Percentiles rank a stretch among this genome's conserved stretches.
Conservation (phyloP, 2,113 vertebrate species). For the Chamaetylas fuelleborni region DNA sequence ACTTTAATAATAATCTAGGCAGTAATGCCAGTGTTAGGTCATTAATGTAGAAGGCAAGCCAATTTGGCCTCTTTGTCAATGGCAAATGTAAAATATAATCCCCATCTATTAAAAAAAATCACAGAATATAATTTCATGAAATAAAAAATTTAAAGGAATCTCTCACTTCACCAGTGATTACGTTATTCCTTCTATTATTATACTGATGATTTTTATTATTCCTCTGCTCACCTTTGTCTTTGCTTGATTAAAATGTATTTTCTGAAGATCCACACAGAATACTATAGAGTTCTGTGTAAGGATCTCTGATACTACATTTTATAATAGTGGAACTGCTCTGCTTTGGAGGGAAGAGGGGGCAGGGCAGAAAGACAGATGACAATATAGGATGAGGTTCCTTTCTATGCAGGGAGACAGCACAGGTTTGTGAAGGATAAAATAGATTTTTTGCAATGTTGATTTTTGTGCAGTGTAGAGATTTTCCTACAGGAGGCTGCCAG, state of each 20-base stretch:
- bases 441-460: not conserved
- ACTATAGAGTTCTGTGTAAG: not conserved
- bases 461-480: not conserved
- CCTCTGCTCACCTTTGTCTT: not conserved
- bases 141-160: not conserved
- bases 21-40: not conserved
- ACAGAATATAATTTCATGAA: not conserved
- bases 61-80: not conserved
- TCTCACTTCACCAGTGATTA: not conserved
- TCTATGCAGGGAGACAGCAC: not conserved
- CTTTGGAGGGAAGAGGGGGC: not conserved
- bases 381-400: not conserved
- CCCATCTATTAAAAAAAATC: not conserved
- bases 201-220: not conserved
- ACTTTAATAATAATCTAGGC: not conserved
- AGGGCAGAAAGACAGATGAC: not conserved
- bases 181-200: not conserved
- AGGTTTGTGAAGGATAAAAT: not conserved
- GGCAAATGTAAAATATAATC: not conserved
- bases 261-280: not conserved
- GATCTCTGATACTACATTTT: not conserved
- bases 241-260: not conserved
- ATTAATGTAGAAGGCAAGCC: not conserved
- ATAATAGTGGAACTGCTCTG: not conserved
- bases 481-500: not conserved